Evolutionary conservation across 1,140 invertebrate genomes (phyloP), one percentile per base, ranked within the genome.

Genomic region (Maconellicoccus hirsutus): DNA sequence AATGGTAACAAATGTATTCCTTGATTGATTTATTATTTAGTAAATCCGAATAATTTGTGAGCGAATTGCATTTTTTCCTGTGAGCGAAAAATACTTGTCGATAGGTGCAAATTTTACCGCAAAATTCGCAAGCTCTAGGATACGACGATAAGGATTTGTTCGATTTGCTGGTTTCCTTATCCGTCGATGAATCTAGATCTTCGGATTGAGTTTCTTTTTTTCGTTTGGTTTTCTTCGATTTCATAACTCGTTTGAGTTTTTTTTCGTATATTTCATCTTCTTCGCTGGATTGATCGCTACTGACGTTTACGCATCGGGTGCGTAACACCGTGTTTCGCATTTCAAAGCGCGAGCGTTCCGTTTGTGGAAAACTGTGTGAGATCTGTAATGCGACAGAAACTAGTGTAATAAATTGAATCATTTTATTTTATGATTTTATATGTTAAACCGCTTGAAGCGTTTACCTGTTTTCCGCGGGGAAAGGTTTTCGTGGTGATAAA

Each of bases 1-100:
- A 52, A 52, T 52, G n/a, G 42, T 52, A 52, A 52, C 42, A 52
- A 52, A 52, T 52, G n/a, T 52, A 52, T 52, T 52, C 42, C n/a
- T 16, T 52, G 10, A 16, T 19, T 3, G 12, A 52, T 52, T 52
- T 52, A 4, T 4, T 52, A 52, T 6, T 16, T 52, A 52, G 42
- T 52, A 52, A 52, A 52, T 52, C 42, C 16, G n/a, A 52, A 52
- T 52, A 52, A 52, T 14, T 52, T 6, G 42, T 52, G 16, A 8
- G 42, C 6, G 42, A 52, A 16, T 52, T 52, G n/a, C 42, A 52
- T 52, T 52, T 52, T 16, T 52, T 52, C n/a, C 42, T 6, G n/a
- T 52, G 42, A 52, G 42, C 42, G n/a, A 52, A 52, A 52, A 52
- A 52, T 52, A 52, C 42, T 52, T 52, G 42, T 16, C 42, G 42